phyloP scores from a whole-genome alignment of 2,113 vertebrate species.

The Cyprinodon brontotheroides region DNA sequence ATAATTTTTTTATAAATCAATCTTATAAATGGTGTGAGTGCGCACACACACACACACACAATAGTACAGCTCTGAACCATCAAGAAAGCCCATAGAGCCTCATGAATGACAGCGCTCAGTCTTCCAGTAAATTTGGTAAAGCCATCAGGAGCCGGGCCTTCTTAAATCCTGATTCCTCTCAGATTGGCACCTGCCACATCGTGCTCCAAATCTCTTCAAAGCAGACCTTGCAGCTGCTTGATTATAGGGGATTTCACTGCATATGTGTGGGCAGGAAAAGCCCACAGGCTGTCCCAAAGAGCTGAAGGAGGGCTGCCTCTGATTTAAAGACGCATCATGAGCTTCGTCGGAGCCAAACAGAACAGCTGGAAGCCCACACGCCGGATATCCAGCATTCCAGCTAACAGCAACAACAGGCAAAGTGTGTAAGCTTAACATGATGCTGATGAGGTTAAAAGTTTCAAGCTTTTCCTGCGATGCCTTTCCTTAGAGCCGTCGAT shows the following conservation, averaged over 20 bases:
- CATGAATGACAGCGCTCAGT: constrained; percentile 37
- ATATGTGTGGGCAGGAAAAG: constrained; percentile 50
- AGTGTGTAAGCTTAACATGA: constrained; percentile 12
- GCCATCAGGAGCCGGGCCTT: constrained; percentile 17
- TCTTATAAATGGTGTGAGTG: constrained; percentile 1
- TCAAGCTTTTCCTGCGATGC: constrained; percentile 5
- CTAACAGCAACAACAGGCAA: constrained; percentile 15
- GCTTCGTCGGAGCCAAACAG: constrained; percentile 18
- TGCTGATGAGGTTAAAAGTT: background rate
- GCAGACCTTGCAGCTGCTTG: constrained; percentile 64
- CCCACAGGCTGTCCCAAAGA: constrained; percentile 17
- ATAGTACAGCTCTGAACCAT: background rate
- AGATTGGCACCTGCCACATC: constrained; percentile 65
- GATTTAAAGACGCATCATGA: constrained; percentile 50
- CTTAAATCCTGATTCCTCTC: constrained; percentile 61
- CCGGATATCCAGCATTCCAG: constrained; percentile 7
- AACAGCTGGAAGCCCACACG: constrained; percentile 24
- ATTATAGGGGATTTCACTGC: constrained; percentile 64
- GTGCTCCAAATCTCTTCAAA: constrained; percentile 62
- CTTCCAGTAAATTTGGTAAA: constrained; percentile 23
- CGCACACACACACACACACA: background rate
- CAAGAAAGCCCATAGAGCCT: background rate
- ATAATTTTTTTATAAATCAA: background rate
- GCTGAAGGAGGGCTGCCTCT: constrained; percentile 34
- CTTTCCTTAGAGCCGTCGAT: constrained; percentile 23